Conservation (phyloP, 1,140 invertebrate genomes). For the Papilio polyxenes region DNA sequence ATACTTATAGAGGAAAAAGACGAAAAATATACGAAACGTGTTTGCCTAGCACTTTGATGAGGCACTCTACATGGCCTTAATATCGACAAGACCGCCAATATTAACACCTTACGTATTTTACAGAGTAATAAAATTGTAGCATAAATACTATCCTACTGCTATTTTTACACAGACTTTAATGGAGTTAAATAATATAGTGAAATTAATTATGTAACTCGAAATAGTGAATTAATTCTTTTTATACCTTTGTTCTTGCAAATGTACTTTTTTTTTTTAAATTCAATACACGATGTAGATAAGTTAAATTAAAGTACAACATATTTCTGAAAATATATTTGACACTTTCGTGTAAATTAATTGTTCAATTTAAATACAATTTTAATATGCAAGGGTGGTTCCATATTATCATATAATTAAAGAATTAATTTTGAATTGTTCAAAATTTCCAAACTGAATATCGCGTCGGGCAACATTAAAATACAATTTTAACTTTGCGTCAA, state of each 20-base stretch:
- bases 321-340: neutral
- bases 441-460: constrained; percentile 3
- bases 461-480: constrained; percentile 7
- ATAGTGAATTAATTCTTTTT: too few relatives aligned
- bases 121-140: neutral
- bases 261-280: neutral
- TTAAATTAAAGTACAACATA: neutral
- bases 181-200: too few relatives aligned
- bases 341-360: neutral
- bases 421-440: constrained; percentile 19
- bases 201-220: too few relatives aligned
- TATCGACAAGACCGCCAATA: neutral
- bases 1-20: neutral
- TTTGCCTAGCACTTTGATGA: neutral
- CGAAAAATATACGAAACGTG: neutral
- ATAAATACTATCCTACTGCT: neutral
- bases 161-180: neutral
- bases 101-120: neutral
- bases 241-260: neutral
- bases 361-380: neutral
- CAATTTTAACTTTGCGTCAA: constrained; percentile 33
- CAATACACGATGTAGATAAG: neutral
- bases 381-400: neutral
- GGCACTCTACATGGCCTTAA: constrained; percentile 6
- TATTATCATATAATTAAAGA: neutral